Percentiles rank a stretch among this genome's conserved stretches.
phyloP scores from a whole-genome alignment of 1,140 invertebrate genomes.

The Megalopta genalis region DNA sequence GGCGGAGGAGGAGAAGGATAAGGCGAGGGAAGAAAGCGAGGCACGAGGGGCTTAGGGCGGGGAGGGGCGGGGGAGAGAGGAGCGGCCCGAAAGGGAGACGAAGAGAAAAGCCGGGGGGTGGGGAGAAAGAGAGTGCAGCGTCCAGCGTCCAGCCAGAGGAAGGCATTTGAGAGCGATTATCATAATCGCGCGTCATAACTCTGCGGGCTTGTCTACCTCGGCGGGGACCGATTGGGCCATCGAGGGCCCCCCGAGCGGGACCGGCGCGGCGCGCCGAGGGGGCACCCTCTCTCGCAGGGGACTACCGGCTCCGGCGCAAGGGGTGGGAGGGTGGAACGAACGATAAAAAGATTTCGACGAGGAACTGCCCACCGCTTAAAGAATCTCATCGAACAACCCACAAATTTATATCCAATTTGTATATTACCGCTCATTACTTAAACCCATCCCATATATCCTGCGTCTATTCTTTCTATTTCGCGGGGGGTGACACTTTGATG shows the following conservation, averaged over 20 bases:
- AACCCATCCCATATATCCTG: conserved; percentile 50
- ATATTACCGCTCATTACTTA: conserved; percentile 67
- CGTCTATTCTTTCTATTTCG: conserved; percentile 55
- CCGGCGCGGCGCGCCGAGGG: not conserved
- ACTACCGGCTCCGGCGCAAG: conserved; percentile 45
- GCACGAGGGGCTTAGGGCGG: too few species aligned
- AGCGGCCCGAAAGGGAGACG: not conserved
- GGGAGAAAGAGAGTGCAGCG: conserved; percentile 45
- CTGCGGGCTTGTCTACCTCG: conserved; percentile 71
- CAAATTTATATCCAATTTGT: conserved; percentile 69
- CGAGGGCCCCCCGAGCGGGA: conserved; percentile 42
- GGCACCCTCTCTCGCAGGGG: conserved; percentile 44
- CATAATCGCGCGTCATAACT: conserved; percentile 80
- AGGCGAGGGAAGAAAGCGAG: conserved; percentile 13
- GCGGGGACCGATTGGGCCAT: conserved; percentile 65
- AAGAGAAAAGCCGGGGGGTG: conserved; percentile 14
- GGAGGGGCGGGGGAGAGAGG: too few species aligned
- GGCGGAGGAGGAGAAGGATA: conserved; percentile 9
- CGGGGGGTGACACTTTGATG: not conserved
- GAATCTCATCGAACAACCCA: conserved; percentile 66
- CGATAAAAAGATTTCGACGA: conserved; percentile 52
- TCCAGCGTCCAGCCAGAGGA: conserved; percentile 48
- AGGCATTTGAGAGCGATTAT: conserved; percentile 76
- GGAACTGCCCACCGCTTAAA: conserved; percentile 65
- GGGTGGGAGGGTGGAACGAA: conserved; percentile 18